Conservation (phyloP, 2,888 invertebrate genomes). For the Andricus curvator region DNA sequence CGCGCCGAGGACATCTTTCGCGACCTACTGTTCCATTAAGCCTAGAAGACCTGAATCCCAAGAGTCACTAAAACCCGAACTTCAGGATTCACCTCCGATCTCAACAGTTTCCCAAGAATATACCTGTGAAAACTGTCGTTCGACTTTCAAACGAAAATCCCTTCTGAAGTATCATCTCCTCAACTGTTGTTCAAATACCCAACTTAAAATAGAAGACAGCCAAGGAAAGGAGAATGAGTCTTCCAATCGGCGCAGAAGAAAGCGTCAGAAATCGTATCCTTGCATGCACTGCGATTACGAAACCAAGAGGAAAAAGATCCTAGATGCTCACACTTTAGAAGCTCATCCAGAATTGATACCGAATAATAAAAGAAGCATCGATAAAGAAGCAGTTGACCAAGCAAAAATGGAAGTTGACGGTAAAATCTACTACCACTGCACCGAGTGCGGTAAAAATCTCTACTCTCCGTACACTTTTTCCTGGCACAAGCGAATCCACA, state of each 20-base stretch:
- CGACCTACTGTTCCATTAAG: constrained; percentile 44
- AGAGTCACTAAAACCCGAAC: not conserved
- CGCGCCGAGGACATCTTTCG: constrained; percentile 54
- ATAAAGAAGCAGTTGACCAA: constrained; percentile 74
- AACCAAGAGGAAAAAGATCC: constrained; percentile 56
- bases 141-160: not conserved
- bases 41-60: not conserved
- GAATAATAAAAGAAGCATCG: constrained; percentile 52
- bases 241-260: constrained; percentile 19
- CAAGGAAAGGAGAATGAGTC: not conserved
- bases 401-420: constrained; percentile 78
- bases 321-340: constrained; percentile 58
- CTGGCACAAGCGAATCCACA: constrained; percentile 83
- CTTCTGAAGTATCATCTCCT: not conserved
- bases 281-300: constrained; percentile 64
- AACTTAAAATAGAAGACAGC: not conserved
- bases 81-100: not conserved
- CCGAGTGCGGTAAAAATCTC: constrained; percentile 81
- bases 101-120: not conserved
- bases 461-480: constrained; percentile 83
- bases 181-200: not conserved
- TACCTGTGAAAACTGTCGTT: constrained; percentile 11
- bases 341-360: constrained; percentile 58
- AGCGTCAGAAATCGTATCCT: constrained; percentile 49
- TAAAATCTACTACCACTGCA: constrained; percentile 81